A percentile compares a stretch with the other conserved stretches of the same genome.
These are phyloP conservation scores for Hyperoplus lanceolatus DNA, from an alignment of 2,797 vertebrate species.

Conservation along the genomic window DNA sequence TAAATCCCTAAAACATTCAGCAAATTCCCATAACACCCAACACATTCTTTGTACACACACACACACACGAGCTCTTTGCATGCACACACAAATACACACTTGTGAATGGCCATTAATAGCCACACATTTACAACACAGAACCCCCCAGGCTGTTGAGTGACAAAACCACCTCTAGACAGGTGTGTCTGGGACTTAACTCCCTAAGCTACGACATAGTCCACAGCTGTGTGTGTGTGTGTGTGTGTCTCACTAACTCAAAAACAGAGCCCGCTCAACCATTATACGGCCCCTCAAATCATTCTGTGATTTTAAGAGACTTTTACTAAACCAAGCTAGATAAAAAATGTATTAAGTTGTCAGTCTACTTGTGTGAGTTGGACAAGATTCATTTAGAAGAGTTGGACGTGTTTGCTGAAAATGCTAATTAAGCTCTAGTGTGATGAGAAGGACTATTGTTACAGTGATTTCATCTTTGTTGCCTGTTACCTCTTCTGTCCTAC, in stretches of 20 bases:
- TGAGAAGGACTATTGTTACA: not conserved
- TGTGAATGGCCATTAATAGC: slow-evolving; percentile 12
- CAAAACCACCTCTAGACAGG: slow-evolving; percentile 61
- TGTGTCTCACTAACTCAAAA: slow-evolving; percentile 31
- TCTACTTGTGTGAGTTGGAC: slow-evolving; percentile 20
- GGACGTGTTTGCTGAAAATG: slow-evolving; percentile 31
- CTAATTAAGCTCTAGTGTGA: slow-evolving; percentile 9
- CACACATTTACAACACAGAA: slow-evolving; percentile 50
- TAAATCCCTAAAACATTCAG: slow-evolving; percentile 11
- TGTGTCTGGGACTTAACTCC: slow-evolving; percentile 69
- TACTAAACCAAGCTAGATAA: slow-evolving; percentile 23
- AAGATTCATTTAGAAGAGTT: not conserved
- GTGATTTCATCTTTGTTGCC: not conserved
- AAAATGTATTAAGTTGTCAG: not conserved
- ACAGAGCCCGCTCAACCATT: slow-evolving; percentile 14
- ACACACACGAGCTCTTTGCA: not conserved
- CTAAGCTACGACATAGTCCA: slow-evolving; percentile 54
- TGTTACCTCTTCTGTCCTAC: slow-evolving; percentile 29
- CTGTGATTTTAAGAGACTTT: slow-evolving; percentile 25
- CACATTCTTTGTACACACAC: not conserved
- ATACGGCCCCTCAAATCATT: slow-evolving; percentile 23
- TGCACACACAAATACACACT: not conserved
- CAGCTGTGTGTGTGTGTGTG: slow-evolving; percentile 25
- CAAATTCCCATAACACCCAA: not conserved
- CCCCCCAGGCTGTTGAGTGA: slow-evolving; percentile 66